Evolutionary conservation across 2,888 invertebrate genomes (phyloP).

Genomic region (Linnaemya vulpina): DNA sequence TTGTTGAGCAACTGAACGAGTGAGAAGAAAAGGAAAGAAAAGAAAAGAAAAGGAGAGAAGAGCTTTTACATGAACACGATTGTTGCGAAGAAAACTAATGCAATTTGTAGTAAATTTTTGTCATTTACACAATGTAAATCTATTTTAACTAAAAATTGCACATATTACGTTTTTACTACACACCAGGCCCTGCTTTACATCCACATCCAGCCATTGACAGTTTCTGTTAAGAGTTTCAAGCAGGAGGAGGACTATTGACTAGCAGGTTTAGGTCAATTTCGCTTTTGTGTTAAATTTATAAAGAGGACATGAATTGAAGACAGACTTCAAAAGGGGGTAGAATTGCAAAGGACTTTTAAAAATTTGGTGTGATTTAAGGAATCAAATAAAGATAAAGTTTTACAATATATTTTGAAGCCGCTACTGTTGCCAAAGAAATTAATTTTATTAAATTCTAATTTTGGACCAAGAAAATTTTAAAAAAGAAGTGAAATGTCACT

Average conservation of each 20-base stretch:
- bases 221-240: constrained; percentile 4
- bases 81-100: constrained; percentile 53
- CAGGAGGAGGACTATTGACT: constrained; percentile 41
- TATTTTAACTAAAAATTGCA: constrained; percentile 60
- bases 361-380: background rate
- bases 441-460: background rate
- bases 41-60: background rate
- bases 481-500: too few relatives aligned
- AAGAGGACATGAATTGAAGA: background rate
- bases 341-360: background rate
- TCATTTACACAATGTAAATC: constrained; percentile 68
- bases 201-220: background rate
- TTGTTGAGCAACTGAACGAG: background rate
- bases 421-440: background rate
- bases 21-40: background rate
- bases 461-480: too few relatives aligned
- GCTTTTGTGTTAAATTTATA: constrained; percentile 32
- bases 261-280: constrained; percentile 61
- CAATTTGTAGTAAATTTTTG: constrained; percentile 66
- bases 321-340: background rate
- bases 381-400: background rate
- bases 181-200: background rate
- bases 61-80: constrained; percentile 44
- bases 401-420: background rate
- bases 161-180: background rate